A percentile compares a stretch with the other conserved stretches of the same genome.
Conservation (phyloP, 2,113 vertebrate species). For the Zosterops lateralis region DNA sequence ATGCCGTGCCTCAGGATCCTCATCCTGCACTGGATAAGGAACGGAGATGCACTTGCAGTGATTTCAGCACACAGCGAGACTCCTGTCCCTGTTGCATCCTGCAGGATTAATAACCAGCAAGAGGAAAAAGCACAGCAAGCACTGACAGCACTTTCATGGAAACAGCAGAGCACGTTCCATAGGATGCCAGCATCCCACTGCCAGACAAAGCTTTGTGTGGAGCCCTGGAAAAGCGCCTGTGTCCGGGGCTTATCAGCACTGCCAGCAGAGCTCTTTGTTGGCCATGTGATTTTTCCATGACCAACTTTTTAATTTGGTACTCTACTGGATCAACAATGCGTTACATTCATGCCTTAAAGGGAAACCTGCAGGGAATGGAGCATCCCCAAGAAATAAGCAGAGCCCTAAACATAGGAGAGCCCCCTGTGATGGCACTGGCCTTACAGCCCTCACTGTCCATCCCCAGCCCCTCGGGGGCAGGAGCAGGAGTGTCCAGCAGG, state of each 20-base stretch:
- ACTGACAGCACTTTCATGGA: neutral
- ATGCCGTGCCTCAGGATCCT: neutral
- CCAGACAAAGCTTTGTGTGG: neutral
- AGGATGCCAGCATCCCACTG: neutral
- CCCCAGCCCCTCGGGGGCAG: neutral
- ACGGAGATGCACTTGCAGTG: neutral
- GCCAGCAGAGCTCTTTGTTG: neutral
- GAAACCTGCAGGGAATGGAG: neutral
- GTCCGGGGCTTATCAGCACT: neutral
- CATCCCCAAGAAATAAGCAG: neutral
- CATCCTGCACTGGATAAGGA: neutral
- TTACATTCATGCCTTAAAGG: neutral
- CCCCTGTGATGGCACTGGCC: accelerated
- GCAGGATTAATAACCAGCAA: neutral
- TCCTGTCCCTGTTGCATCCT: neutral
- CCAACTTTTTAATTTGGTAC: neutral
- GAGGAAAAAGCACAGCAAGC: neutral
- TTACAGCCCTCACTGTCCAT: neutral
- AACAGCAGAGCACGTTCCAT: neutral
- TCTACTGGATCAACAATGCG: neutral
- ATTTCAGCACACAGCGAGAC: neutral
- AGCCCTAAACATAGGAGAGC: neutral
- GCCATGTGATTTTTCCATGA: neutral
- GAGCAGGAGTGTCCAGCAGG: neutral
- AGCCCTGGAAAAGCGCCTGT: neutral